Percentiles rank a stretch among this genome's conserved stretches.
phyloP scores from a whole-genome alignment of 2,113 vertebrate species.

The Aptenodytes forsteri region DNA sequence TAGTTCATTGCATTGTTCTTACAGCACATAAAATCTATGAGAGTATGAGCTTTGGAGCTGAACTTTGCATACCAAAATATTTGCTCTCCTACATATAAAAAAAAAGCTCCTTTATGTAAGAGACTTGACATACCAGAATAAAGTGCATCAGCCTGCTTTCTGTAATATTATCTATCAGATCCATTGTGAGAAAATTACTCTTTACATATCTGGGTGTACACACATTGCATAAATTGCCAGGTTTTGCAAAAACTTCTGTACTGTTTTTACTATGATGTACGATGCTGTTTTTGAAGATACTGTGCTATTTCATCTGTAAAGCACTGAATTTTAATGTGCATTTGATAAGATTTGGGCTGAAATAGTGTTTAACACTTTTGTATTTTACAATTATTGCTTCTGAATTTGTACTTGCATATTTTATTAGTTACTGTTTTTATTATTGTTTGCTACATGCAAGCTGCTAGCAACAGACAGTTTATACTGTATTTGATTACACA shows the following conservation, averaged over 20 bases:
- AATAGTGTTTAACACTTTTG: neutral
- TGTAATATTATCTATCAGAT: neutral
- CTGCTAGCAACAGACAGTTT: slow-evolving; percentile 43
- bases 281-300: neutral
- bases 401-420: slow-evolving; percentile 50
- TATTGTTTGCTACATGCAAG: slow-evolving; percentile 14
- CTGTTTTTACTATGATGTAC: neutral
- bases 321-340: slow-evolving; percentile 10
- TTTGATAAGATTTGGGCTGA: slow-evolving; percentile 32
- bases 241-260: neutral
- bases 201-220: slow-evolving; percentile 27
- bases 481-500: slow-evolving; percentile 63
- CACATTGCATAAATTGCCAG: neutral
- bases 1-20: neutral
- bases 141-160: neutral
- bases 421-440: neutral
- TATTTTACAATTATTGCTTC: slow-evolving; percentile 3
- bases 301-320: neutral
- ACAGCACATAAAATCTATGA: neutral
- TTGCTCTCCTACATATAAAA: neutral
- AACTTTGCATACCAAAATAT: neutral
- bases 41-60: neutral
- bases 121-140: neutral
- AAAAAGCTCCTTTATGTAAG: neutral
- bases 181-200: slow-evolving; percentile 36